phyloP scores from a whole-genome alignment of 1,140 invertebrate species.

The Palaemon carinicauda region DNA sequence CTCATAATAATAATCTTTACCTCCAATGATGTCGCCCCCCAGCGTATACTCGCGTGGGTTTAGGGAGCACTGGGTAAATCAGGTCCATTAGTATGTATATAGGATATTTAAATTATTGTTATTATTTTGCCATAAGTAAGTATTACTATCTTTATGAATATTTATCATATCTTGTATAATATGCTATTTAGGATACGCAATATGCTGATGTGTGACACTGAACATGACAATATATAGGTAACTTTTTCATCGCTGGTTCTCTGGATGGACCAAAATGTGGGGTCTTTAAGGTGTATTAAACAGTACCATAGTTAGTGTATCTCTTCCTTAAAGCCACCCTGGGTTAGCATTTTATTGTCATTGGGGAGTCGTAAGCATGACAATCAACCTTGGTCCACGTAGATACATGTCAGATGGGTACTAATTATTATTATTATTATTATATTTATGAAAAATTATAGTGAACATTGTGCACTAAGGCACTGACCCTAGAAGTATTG shows the following conservation, averaged over 20 bases:
- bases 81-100: slow-evolving; percentile 53
- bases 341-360: slow-evolving; percentile 43
- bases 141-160: slow-evolving; percentile 54
- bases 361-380: slow-evolving; percentile 47
- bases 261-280: slow-evolving; percentile 46
- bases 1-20: background rate
- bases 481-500: background rate
- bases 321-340: slow-evolving; percentile 42
- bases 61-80: slow-evolving; percentile 53
- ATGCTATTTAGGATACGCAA: slow-evolving; percentile 55
- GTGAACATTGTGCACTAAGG: background rate
- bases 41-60: slow-evolving; percentile 48
- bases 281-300: slow-evolving; percentile 26
- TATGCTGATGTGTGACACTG: slow-evolving; percentile 48
- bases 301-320: slow-evolving; percentile 39
- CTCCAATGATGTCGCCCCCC: slow-evolving; percentile 41
- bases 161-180: slow-evolving; percentile 55
- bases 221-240: slow-evolving; percentile 48
- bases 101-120: slow-evolving; percentile 57
- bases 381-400: slow-evolving; percentile 53
- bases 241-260: slow-evolving; percentile 37
- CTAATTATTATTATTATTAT: background rate
- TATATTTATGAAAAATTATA: background rate
- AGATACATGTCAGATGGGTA: slow-evolving; percentile 32
- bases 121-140: slow-evolving; percentile 57